Evolutionary conservation across 92 coral and sea anemone genomes (phyloP).

Genomic region (Bergia puertoricense): DNA sequence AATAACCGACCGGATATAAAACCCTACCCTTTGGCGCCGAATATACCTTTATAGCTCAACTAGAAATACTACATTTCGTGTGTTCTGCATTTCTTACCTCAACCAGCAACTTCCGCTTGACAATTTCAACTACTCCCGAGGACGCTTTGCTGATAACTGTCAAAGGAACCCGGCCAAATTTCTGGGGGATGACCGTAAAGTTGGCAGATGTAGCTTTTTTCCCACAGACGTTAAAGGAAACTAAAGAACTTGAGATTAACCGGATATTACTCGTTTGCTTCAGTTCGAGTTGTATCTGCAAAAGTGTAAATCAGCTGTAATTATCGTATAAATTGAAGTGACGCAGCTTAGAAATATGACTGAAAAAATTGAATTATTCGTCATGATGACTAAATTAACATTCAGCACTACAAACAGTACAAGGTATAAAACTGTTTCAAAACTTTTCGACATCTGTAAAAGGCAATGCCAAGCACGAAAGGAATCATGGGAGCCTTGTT

Average conservation of each 20-base stretch:
- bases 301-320: too few species aligned
- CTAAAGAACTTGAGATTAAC: conserved; percentile 31
- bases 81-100: conserved; percentile 19
- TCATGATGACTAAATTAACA: not conserved
- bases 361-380: too few species aligned
- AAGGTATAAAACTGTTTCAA: too few species aligned
- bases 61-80: too few species aligned
- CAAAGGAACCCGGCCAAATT: conserved; percentile 36
- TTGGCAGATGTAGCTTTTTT: conserved; percentile 31
- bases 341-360: not conserved
- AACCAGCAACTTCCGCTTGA: conserved; percentile 42
- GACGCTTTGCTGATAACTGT: conserved; percentile 30
- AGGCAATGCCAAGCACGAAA: too few species aligned
- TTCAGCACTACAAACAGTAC: too few species aligned
- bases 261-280: conserved; percentile 1
- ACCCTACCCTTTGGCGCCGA: too few species aligned
- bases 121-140: conserved; percentile 35
- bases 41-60: too few species aligned
- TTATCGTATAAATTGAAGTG: too few species aligned
- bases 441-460: too few species aligned
- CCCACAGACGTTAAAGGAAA: conserved; percentile 32
- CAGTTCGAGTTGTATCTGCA: conserved; percentile 40
- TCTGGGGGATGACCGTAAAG: conserved; percentile 38
- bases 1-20: too few species aligned
- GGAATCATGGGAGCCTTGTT: too few species aligned